phyloP scores from a whole-genome alignment of 2,113 vertebrate species.

The Apodemus speciosus region DNA sequence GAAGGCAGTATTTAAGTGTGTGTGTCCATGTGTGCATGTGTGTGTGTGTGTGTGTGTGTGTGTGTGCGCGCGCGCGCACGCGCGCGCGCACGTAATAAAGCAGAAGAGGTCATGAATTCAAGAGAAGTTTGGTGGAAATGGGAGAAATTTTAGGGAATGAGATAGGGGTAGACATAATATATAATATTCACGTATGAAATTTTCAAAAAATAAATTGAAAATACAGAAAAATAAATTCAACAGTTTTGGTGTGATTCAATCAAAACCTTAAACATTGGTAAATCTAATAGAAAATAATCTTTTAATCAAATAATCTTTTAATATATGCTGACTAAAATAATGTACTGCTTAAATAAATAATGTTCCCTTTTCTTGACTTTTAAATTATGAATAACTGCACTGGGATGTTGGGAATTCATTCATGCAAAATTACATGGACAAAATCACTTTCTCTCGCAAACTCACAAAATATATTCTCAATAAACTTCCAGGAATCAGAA shows the following conservation, averaged over 20 bases:
- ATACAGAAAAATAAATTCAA: background rate
- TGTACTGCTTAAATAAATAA: background rate
- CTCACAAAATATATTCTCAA: constrained; percentile 59
- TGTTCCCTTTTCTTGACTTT: background rate
- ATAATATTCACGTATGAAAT: background rate
- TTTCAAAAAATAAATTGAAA: background rate
- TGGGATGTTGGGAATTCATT: constrained; percentile 53
- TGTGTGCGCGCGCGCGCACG: background rate
- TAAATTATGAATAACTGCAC: constrained; percentile 12
- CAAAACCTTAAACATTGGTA: background rate
- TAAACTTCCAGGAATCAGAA: constrained; percentile 59
- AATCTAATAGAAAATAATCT: background rate
- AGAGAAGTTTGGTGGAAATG: background rate
- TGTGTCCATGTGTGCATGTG: background rate
- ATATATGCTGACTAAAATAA: background rate
- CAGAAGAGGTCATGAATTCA: background rate
- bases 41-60: background rate
- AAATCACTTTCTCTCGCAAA: constrained; percentile 58
- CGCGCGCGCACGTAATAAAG: background rate
- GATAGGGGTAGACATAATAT: background rate
- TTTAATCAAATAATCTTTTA: background rate
- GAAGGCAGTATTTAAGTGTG: background rate
- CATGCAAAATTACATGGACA: constrained; percentile 56
- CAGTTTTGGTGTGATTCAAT: background rate
- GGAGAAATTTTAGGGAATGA: background rate